A percentile compares a stretch with the other conserved stretches of the same genome.
Conservation (phyloP, 2,888 invertebrate species). For the Mycalesis mineus region DNA sequence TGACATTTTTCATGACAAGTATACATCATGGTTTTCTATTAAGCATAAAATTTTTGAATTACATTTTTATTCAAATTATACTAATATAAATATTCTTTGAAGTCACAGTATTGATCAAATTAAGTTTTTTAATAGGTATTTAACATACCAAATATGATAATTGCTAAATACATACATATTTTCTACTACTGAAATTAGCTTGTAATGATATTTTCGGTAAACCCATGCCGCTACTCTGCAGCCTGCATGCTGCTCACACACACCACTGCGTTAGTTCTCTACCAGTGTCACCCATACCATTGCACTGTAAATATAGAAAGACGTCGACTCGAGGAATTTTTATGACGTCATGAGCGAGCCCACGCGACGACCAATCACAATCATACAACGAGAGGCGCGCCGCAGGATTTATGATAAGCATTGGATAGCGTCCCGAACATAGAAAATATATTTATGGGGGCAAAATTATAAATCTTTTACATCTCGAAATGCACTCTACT, state of each 20-base stretch:
- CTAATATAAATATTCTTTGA: too few relatives aligned
- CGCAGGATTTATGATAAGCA: slow-evolving; percentile 63
- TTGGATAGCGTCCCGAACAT: slow-evolving; percentile 12
- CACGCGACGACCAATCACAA: slow-evolving; percentile 70
- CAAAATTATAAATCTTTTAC: slow-evolving; percentile 10
- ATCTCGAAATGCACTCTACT: not conserved
- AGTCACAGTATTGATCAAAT: too few relatives aligned
- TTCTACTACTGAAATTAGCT: too few relatives aligned
- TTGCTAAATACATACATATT: too few relatives aligned
- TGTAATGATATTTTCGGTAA: not conserved
- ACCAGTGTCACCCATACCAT: slow-evolving; percentile 38
- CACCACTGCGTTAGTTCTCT: slow-evolving; percentile 29
- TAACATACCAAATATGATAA: too few relatives aligned
- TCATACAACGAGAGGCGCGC: slow-evolving; percentile 78
- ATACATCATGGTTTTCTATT: too few relatives aligned
- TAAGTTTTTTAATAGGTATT: too few relatives aligned
- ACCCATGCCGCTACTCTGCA: slow-evolving; percentile 14
- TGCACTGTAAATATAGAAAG: slow-evolving; percentile 62
- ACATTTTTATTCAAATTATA: too few relatives aligned
- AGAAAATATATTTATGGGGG: slow-evolving; percentile 4
- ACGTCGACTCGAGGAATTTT: slow-evolving; percentile 58
- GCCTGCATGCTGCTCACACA: slow-evolving; percentile 16
- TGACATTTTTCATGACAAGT: too few relatives aligned
- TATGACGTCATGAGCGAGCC: slow-evolving; percentile 75
- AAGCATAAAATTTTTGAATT: too few relatives aligned